A percentile compares a stretch with the other conserved stretches of the same genome.
These are phyloP conservation scores for Puntigrus tetrazona DNA, from an alignment of 2,113 vertebrate species.

Conservation along the genomic window DNA sequence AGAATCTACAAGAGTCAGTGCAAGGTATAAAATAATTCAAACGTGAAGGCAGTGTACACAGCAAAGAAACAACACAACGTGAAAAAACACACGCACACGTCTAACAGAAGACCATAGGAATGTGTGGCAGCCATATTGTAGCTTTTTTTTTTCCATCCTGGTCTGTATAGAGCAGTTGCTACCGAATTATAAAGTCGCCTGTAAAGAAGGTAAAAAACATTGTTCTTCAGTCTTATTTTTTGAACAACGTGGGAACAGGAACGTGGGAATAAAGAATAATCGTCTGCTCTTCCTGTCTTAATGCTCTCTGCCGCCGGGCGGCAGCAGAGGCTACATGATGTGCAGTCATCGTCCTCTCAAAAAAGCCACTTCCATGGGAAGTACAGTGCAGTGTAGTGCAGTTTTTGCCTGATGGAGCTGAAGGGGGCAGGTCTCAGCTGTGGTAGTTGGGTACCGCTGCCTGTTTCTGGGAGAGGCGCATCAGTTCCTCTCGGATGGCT, in stretches of 20 bases:
- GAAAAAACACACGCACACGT: slow-evolving; percentile 17
- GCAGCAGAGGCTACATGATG: slow-evolving; percentile 22
- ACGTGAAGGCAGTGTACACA: slow-evolving; percentile 41
- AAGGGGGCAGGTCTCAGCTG: slow-evolving; percentile 79
- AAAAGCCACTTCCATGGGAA: slow-evolving; percentile 60
- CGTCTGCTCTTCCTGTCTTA: slow-evolving; percentile 19
- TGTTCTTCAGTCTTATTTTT: slow-evolving; percentile 1
- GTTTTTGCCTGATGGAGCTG: slow-evolving; percentile 36
- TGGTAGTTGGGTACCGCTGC: slow-evolving; percentile 87
- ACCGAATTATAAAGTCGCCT: background rate
- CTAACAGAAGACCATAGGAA: slow-evolving; percentile 28
- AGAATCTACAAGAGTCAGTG: slow-evolving; percentile 32
- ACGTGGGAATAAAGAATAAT: slow-evolving; percentile 6
- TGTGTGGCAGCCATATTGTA: slow-evolving; percentile 40
- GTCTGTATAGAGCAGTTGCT: slow-evolving; percentile 23
- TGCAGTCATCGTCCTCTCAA: slow-evolving; percentile 32
- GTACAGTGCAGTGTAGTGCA: slow-evolving; percentile 73
- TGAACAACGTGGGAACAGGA: background rate
- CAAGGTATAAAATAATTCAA: slow-evolving; percentile 31
- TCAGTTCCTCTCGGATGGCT: slow-evolving; percentile 96
- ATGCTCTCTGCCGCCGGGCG: slow-evolving; percentile 30
- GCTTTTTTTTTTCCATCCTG: slow-evolving; percentile 20
- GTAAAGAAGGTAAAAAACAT: slow-evolving; percentile 30
- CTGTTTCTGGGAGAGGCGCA: slow-evolving; percentile 97
- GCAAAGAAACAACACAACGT: slow-evolving; percentile 16